phyloP scores from a whole-genome alignment of 2,113 vertebrate species.

The Chaenogobius annularis region DNA sequence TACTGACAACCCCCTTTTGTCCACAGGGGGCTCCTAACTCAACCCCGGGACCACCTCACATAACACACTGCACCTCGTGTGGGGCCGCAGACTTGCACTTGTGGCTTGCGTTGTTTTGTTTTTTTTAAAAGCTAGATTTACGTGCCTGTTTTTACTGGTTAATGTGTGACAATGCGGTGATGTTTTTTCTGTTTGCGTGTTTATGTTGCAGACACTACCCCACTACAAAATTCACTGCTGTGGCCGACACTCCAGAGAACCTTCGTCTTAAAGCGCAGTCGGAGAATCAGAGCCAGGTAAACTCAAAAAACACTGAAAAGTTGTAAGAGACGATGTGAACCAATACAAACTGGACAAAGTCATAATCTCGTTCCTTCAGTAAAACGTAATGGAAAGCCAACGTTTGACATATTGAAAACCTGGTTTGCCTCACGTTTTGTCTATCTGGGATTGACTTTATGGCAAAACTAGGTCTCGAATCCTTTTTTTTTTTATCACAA shows the following conservation, averaged over 20 bases:
- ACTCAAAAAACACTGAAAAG: too few species aligned
- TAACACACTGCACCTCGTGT: conserved; percentile 49
- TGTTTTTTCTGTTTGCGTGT: conserved; percentile 13
- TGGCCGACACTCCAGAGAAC: conserved; percentile 97
- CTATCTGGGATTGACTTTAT: too few species aligned
- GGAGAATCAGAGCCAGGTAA: conserved; percentile 95
- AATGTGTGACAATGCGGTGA: conserved; percentile 29
- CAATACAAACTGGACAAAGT: too few species aligned
- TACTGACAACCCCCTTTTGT: conserved; percentile 63
- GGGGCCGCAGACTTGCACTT: conserved; percentile 45
- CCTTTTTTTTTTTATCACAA: too few species aligned
- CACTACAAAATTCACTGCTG: conserved; percentile 92
- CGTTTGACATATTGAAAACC: too few species aligned
- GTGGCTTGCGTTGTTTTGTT: conserved; percentile 39
- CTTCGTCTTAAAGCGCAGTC: conserved; percentile 96
- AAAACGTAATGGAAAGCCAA: too few species aligned
- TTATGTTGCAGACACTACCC: conserved; percentile 90
- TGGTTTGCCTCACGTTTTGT: too few species aligned
- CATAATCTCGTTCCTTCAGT: too few species aligned
- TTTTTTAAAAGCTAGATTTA: conserved; percentile 1
- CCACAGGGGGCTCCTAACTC: conserved; percentile 60
- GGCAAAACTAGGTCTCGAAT: too few species aligned
- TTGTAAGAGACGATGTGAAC: too few species aligned
- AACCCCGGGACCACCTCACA: conserved; percentile 61
- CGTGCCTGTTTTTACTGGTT: conserved; percentile 24